A percentile compares a stretch with the other conserved stretches of the same genome.
These are phyloP conservation scores for Oedothorax gibbosus DNA, from an alignment of 1,140 invertebrate species.

Conservation along the genomic window DNA sequence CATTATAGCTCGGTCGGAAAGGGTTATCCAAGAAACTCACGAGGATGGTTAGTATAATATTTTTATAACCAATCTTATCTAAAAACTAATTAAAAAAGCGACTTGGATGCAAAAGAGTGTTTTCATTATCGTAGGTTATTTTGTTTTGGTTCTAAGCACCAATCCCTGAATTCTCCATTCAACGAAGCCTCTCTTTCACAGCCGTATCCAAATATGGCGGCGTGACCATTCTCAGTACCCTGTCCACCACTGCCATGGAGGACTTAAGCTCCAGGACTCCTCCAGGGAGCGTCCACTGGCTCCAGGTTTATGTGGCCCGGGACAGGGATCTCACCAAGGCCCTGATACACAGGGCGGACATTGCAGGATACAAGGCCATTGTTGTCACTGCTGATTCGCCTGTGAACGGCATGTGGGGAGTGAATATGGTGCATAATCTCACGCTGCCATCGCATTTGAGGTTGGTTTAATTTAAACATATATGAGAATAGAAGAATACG, in stretches of 20 bases:
- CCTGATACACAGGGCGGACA: constrained; percentile 83
- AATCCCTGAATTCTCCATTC: not conserved
- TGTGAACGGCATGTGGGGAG: constrained; percentile 82
- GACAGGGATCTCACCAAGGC: constrained; percentile 81
- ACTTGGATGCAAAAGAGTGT: too few species aligned
- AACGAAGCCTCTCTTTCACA: constrained; percentile 67
- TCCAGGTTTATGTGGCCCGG: constrained; percentile 90
- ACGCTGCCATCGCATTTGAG: constrained; percentile 81
- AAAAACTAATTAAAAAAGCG: too few species aligned
- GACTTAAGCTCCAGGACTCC: constrained; percentile 84
- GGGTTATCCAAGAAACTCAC: too few species aligned
- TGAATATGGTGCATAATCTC: constrained; percentile 87
- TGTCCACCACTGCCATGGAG: constrained; percentile 88
- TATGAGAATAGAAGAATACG: not conserved
- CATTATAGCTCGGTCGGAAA: too few species aligned
- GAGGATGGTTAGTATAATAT: too few species aligned
- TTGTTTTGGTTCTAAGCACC: not conserved
- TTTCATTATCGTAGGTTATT: too few species aligned
- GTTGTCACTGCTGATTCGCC: constrained; percentile 93
- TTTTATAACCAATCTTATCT: too few species aligned
- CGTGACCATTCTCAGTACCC: constrained; percentile 86
- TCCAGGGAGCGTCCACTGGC: constrained; percentile 83
- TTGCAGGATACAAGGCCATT: constrained; percentile 86
- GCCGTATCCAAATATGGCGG: constrained; percentile 80
- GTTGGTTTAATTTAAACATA: constrained; percentile 68